Evolutionary conservation across 2,797 vertebrate genomes (phyloP).

Genomic region (Natrix natrix): DNA sequence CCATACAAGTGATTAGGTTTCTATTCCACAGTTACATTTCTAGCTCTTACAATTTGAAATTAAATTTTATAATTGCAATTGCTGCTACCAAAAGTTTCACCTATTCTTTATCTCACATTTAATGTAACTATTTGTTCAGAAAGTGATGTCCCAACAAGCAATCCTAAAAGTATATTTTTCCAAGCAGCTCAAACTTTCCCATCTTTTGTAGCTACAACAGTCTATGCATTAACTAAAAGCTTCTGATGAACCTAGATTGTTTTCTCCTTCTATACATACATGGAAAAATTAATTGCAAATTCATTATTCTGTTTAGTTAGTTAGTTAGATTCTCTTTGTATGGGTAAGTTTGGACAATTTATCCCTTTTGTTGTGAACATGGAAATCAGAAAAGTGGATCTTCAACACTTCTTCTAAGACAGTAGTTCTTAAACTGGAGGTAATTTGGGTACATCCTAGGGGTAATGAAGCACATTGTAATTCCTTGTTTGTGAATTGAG

Average conservation of each 20-base stretch:
- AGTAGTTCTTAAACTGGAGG: background rate
- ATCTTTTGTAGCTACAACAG: background rate
- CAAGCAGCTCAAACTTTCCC: background rate
- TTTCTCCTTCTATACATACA: background rate
- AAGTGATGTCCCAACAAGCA: background rate
- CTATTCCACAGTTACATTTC: background rate
- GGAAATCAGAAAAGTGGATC: background rate
- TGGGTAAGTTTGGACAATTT: background rate
- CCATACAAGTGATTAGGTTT: background rate
- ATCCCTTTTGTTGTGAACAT: background rate
- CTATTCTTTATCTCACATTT: background rate
- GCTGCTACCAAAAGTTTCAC: background rate
- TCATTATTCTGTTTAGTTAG: background rate
- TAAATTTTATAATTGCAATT: background rate
- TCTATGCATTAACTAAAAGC: background rate
- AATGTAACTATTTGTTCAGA: background rate
- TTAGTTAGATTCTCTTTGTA: background rate
- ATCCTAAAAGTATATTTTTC: background rate
- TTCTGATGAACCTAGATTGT: background rate
- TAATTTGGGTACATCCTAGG: background rate
- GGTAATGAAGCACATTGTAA: background rate
- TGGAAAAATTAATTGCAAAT: slow-evolving; percentile 29
- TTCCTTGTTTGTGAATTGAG: background rate
- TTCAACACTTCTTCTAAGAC: background rate
- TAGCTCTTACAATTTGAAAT: background rate